phyloP scores from a whole-genome alignment of 2,113 vertebrate species.

The Vidua chalybeata region DNA sequence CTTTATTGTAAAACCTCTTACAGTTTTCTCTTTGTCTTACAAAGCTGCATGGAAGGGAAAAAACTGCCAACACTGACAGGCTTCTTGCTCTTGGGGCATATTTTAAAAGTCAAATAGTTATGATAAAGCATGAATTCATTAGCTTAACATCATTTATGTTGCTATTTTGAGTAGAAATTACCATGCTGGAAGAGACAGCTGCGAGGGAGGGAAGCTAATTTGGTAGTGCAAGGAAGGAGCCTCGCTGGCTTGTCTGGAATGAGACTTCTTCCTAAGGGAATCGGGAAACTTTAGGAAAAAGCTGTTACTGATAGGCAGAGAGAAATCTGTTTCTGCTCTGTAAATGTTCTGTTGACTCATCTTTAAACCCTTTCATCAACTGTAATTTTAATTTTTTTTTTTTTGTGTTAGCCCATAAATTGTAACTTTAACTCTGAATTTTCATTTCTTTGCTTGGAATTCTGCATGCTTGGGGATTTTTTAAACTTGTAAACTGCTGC shows the following conservation, averaged over 20 bases:
- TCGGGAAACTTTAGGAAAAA: not conserved
- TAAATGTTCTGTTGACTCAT: not conserved
- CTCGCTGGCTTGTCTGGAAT: not conserved
- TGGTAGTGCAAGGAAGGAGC: not conserved
- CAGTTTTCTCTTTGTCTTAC: not conserved
- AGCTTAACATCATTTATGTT: not conserved
- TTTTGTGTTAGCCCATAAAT: not conserved
- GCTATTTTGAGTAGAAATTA: not conserved
- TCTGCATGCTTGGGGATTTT: not conserved
- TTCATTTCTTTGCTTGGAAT: not conserved
- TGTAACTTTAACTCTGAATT: not conserved
- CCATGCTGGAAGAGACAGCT: not conserved
- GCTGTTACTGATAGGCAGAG: not conserved
- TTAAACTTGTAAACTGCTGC: not conserved
- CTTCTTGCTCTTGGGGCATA: not conserved
- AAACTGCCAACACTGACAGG: accelerated
- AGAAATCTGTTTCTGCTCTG: not conserved
- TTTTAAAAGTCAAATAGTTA: not conserved
- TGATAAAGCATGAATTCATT: not conserved
- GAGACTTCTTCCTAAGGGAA: not conserved
- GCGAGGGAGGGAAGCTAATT: not conserved
- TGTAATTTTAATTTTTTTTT: not conserved
- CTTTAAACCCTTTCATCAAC: not conserved
- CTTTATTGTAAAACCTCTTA: not conserved
- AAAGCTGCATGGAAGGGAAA: not conserved